A percentile compares a stretch with the other conserved stretches of the same genome.
Conservation (phyloP, 2,888 invertebrate species). For the Platerodrilus igneus region DNA sequence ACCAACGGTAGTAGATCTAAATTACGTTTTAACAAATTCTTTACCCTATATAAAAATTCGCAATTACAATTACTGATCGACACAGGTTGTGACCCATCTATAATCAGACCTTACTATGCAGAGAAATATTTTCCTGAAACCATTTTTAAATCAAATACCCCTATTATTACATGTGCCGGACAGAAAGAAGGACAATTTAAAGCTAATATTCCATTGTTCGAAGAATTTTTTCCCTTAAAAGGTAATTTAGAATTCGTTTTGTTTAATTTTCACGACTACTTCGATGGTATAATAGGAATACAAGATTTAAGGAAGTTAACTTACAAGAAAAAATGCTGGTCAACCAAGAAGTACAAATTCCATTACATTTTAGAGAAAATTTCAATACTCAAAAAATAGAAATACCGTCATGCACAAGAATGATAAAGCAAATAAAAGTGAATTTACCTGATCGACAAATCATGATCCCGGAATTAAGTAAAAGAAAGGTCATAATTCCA, state of each 20-base stretch:
- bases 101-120: conserved; percentile 8
- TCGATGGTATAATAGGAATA: conserved; percentile 20
- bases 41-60: conserved; percentile 12
- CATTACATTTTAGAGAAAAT: neutral
- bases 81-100: conserved; percentile 11
- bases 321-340: too few species aligned
- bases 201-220: conserved; percentile 13
- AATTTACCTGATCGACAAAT: conserved; percentile 2
- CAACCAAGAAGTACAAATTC: too few species aligned
- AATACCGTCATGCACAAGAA: neutral
- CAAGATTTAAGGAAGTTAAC: conserved; percentile 14
- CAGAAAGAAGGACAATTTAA: conserved; percentile 3
- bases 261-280: conserved; percentile 21
- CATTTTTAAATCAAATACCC: conserved; percentile 8
- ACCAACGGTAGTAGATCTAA: conserved; percentile 13
- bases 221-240: conserved; percentile 13
- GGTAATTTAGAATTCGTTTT: conserved; percentile 12
- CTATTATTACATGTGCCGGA: conserved; percentile 10
- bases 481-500: neutral
- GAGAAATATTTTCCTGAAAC: conserved; percentile 9
- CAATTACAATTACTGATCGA: conserved; percentile 11
- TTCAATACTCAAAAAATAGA: neutral
- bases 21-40: conserved; percentile 8
- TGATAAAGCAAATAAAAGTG: conserved; percentile 1
- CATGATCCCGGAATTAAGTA: neutral